phyloP scores from a whole-genome alignment of 2,797 vertebrate species.

The Pipistrellus nathusii region DNA sequence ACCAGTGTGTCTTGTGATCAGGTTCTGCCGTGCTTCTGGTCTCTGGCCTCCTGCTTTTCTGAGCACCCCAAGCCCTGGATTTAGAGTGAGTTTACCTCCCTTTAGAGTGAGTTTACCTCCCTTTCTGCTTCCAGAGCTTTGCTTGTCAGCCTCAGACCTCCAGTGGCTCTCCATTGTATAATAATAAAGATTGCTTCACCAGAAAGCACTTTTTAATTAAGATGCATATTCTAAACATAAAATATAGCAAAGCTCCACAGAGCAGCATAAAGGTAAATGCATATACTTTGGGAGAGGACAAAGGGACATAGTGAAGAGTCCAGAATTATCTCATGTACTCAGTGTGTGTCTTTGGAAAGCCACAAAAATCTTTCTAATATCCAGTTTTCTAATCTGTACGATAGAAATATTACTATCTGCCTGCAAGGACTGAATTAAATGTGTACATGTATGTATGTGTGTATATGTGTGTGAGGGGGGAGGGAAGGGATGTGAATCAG shows the following conservation, averaged over 20 bases:
- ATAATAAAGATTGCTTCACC: background rate
- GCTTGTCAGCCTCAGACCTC: background rate
- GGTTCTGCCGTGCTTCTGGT: background rate
- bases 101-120: background rate
- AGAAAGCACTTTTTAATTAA: slow-evolving; percentile 14
- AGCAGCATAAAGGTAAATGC: background rate
- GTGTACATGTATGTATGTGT: background rate
- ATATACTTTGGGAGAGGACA: background rate
- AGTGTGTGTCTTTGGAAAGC: background rate
- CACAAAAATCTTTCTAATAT: slow-evolving; percentile 5
- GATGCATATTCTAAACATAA: background rate
- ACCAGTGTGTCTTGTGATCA: slow-evolving; percentile 2
- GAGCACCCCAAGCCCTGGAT: background rate
- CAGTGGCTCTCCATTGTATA: background rate
- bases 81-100: background rate
- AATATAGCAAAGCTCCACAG: background rate
- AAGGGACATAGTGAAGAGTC: background rate
- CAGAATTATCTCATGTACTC: background rate
- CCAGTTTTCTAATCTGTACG: background rate
- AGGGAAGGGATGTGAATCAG: background rate
- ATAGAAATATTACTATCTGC: slow-evolving; percentile 22
- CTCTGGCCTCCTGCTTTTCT: slow-evolving; percentile 4
- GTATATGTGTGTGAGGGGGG: background rate
- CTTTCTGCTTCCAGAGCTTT: slow-evolving; percentile 5
- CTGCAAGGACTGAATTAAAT: background rate